Evolutionary conservation across 2,797 vertebrate genomes (phyloP), one percentile per base, ranked within the genome.

Genomic region (Brotula barbata): DNA sequence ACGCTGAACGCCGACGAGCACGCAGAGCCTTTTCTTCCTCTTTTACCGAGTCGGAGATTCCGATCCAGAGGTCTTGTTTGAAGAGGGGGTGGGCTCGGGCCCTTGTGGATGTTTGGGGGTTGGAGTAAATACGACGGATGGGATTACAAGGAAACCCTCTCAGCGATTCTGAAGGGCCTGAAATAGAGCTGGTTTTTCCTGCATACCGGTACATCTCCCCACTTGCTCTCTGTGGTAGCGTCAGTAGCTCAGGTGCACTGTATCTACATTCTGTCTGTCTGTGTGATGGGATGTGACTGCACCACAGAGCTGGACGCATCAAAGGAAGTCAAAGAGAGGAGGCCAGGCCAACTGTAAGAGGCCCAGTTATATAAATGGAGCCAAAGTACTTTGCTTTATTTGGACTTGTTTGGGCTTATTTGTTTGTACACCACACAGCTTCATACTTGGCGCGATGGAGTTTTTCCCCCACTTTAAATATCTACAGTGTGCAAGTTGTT

Each of bases 311-410:
- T 59, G 75, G 64, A 70, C 68, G 68, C 82, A 89, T 90, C 85
- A 89, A 90, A 90, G 80, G 25, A 23, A 60, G 73, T 75, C 83
- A 77, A 68, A 76, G 80, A 82, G 80, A 59, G 64, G 68, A 67
- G 79, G 78, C 79, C 77, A 52, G 75, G 77, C 83, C 85, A 80
- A 85, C 89, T 85, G 84, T 81, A 86, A 87, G 87, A 87, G 84
- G 81, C 80, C 75, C 80, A 77, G 83, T 85, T 84, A 81, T 78
- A 87, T 87, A 89, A 87, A 88, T 83, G 87, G 83, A 83, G 85
- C 87, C 88, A 90, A 89, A 89, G 87, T 87, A 86, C 89, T 91
- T 88, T 88, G 87, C 85, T 89, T 88, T 85, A 89, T 85, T 89
- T 90, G 87, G 86, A 89, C 85, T 87, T 89, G 78, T 88, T 88